A percentile compares a stretch with the other conserved stretches of the same genome.
Evolutionary conservation across 2,797 vertebrate species (phyloP).

Genomic region (Chiloscyllium punctatum): DNA sequence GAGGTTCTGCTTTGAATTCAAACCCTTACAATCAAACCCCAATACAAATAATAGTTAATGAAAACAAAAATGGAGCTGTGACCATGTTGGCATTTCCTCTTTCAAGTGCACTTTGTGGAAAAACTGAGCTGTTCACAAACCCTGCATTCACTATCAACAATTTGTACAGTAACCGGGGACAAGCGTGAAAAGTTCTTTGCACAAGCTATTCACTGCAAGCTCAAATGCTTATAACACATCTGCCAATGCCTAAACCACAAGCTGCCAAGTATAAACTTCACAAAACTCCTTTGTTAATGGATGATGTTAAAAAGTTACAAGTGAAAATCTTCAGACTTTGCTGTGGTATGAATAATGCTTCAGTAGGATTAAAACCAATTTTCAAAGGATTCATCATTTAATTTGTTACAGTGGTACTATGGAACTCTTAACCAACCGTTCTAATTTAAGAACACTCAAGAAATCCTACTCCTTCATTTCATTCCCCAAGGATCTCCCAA

Average conservation of each 20-base stretch:
- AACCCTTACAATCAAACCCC: background rate
- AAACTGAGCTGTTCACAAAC: background rate
- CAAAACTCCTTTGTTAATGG: background rate
- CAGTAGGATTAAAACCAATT: background rate
- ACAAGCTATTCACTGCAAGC: background rate
- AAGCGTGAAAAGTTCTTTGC: background rate
- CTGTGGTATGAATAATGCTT: background rate
- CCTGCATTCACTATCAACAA: background rate
- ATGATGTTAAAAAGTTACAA: constrained; percentile 1
- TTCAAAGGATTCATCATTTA: background rate
- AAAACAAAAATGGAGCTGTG: background rate
- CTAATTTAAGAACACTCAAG: background rate
- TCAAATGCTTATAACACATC: background rate
- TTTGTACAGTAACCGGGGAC: background rate
- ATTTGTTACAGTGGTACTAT: background rate
- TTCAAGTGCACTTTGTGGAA: background rate
- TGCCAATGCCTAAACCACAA: background rate
- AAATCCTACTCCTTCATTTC: background rate
- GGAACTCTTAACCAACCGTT: background rate
- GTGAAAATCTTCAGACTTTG: background rate
- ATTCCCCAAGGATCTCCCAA: background rate
- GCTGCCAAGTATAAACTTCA: background rate
- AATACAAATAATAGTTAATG: background rate
- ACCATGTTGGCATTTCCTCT: background rate
- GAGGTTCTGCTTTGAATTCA: background rate